Evolutionary conservation across 1,140 invertebrate species (phyloP).

Genomic region (Phymorhynchus buccinoides): DNA sequence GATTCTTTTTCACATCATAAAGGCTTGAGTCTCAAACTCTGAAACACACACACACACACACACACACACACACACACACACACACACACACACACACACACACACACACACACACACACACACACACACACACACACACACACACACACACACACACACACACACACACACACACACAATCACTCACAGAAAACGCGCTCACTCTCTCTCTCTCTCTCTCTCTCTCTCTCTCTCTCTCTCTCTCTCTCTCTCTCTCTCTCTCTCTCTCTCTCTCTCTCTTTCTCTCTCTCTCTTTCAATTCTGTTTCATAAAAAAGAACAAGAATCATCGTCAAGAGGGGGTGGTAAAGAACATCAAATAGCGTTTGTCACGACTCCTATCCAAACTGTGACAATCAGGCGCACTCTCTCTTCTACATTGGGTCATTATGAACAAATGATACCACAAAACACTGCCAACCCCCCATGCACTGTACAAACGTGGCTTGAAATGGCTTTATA

Average conservation of each 20-base stretch:
- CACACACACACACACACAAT: neutral
- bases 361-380: too few species aligned
- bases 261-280: neutral
- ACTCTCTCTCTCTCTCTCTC: neutral
- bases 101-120: constrained; percentile 18
- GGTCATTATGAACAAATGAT: too few species aligned
- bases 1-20: neutral
- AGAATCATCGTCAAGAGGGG: too few species aligned
- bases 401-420: too few species aligned
- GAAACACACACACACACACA: constrained; percentile 28
- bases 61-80: constrained; percentile 29
- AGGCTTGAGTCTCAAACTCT: neutral
- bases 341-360: too few species aligned
- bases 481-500: too few species aligned
- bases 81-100: constrained; percentile 30
- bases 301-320: neutral
- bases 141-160: constrained; percentile 33
- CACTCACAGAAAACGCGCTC: neutral
- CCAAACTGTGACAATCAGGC: too few species aligned
- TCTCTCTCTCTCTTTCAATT: neutral
- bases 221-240: constrained; percentile 4
- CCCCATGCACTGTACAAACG: too few species aligned
- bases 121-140: constrained; percentile 31
- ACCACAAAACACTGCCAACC: too few species aligned
- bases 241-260: constrained; percentile 20